Evolutionary conservation across 2,888 invertebrate species (phyloP).

Genomic region (Uropetala carovei): DNA sequence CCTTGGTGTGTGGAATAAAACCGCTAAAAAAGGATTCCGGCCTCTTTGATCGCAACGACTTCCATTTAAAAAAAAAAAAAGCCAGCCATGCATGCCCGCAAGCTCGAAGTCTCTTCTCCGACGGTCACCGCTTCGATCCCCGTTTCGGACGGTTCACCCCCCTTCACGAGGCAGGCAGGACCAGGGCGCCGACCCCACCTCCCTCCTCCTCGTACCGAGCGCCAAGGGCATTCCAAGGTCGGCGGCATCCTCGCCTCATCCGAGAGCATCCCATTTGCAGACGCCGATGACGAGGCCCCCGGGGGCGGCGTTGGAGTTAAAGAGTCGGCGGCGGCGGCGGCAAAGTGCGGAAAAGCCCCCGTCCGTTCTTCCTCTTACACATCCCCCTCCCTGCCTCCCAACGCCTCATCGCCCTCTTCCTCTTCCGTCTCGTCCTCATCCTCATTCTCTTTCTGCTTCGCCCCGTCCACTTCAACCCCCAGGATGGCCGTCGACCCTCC

Average conservation of each 20-base stretch:
- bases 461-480: constrained; percentile 49
- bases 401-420: constrained; percentile 72
- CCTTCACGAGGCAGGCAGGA: background rate
- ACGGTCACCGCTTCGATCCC: constrained; percentile 41
- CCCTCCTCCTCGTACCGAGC: background rate
- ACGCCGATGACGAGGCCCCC: constrained; percentile 61
- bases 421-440: constrained; percentile 74
- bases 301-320: constrained; percentile 62
- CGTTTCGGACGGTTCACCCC: constrained; percentile 27
- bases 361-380: constrained; percentile 65
- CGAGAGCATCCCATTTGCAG: constrained; percentile 58
- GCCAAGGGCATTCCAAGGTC: constrained; percentile 67
- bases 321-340: constrained; percentile 68
- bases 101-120: background rate
- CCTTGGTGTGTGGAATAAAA: background rate
- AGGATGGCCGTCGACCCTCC: constrained; percentile 70
- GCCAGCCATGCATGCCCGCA: constrained; percentile 12
- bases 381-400: constrained; percentile 74
- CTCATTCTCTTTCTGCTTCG: constrained; percentile 68
- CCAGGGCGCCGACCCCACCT: constrained; percentile 50
- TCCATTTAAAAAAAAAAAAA: no score
- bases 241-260: constrained; percentile 57
- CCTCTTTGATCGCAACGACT: no score
- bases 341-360: constrained; percentile 69
- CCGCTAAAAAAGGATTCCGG: background rate